Evolutionary conservation across 2,888 invertebrate genomes (phyloP), one percentile per base, ranked within the genome.

Genomic region (Pyrrhosoma nymphula): DNA sequence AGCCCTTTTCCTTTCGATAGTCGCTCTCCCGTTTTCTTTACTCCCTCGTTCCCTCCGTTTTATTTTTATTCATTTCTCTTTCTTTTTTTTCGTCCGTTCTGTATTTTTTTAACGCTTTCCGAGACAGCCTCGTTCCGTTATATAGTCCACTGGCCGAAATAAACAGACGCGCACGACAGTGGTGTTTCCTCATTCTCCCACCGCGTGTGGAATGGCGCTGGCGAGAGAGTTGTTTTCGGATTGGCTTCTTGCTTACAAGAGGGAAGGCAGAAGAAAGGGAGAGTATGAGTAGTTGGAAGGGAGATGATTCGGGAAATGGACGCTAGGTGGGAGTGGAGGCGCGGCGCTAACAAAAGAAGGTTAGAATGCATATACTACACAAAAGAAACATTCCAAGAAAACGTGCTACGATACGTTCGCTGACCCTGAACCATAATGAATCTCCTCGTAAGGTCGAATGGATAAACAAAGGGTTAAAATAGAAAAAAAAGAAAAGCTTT

Each of bases 131-230:
- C 89, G 89, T 89, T 89, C 89, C 89, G 89, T 89, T 89, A 89
- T 89, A 89, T 56, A 89, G 89, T 89, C 89, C 56, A 56, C 26
- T 89, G 89, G 89, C 89, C 89, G 89, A 89, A 89, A 89, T 89
- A 89, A 89, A 56, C 89, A 56, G 89, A 56, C 89, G n/a, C 4
- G 47, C 47, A 47, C 47, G 47, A 8, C 47, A 20, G 20, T 55
- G 39, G 89, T 56, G 56, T n/a, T 56, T 89, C n/a, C 56, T n/a
- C 55, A 89, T 55, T 89, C 89, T n/a, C 39, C 56, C 89, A 26
- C 56, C 56, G 30, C 89, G 26, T 56, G 55, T 55, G 39, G 55
- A 56, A n/a, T 1, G 89, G 89, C 89, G 89, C 82, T 82, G 82
- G 82, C n/a, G 82, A 82, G 82, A 35, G 82, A 35, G 69, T 82